Conservation (phyloP, 1,140 invertebrate genomes). For the Pygmarrhopalites habei region DNA sequence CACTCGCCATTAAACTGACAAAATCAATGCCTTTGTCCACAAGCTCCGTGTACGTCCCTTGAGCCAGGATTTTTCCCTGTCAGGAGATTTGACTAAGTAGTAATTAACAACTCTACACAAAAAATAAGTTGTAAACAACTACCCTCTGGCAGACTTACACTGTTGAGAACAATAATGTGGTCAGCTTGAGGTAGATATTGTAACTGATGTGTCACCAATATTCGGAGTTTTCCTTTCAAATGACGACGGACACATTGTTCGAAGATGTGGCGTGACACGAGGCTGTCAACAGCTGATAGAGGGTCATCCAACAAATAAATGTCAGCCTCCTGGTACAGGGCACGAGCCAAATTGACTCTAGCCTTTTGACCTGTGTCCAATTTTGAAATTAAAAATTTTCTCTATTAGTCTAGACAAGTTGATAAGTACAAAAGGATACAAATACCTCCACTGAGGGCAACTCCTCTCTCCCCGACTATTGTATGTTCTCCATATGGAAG, state of each 20-base stretch:
- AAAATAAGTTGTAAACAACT: too few species aligned
- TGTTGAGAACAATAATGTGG: conserved; percentile 36
- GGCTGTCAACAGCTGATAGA: conserved; percentile 49
- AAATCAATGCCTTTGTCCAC: conserved; percentile 28
- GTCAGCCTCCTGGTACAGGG: conserved; percentile 51
- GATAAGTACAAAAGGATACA: too few species aligned
- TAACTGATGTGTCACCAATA: conserved; percentile 47
- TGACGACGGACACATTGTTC: conserved; percentile 42
- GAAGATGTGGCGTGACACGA: conserved; percentile 50
- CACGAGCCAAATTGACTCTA: conserved; percentile 53
- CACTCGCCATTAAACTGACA: conserved; percentile 30
- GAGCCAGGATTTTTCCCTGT: conserved; percentile 23
- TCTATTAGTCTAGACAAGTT: not conserved
- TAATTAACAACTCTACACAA: not conserved
- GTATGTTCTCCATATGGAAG: conserved; percentile 75
- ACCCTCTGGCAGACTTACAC: too few species aligned
- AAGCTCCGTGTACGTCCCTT: conserved; percentile 27
- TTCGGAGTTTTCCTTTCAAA: conserved; percentile 43
- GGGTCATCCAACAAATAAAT: conserved; percentile 53
- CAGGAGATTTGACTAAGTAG: conserved; percentile 38
- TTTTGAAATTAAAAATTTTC: too few species aligned
- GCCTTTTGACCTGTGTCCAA: conserved; percentile 45
- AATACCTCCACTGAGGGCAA: conserved; percentile 10
- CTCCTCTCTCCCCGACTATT: conserved; percentile 77
- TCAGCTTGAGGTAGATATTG: conserved; percentile 42